Conservation (phyloP, 2,888 invertebrate species). For the Neuroscelio doddi region DNA sequence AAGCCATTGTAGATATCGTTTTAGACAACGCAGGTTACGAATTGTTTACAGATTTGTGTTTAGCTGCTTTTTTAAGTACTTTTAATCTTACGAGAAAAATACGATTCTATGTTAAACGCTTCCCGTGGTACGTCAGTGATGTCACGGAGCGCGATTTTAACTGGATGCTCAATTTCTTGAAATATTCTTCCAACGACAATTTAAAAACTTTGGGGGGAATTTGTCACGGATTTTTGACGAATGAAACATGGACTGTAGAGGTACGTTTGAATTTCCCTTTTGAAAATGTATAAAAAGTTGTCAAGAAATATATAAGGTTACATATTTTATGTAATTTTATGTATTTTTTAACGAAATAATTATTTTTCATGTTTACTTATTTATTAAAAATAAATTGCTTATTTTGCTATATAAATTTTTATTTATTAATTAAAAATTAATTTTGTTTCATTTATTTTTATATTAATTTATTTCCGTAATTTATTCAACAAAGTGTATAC, state of each 20-base stretch:
- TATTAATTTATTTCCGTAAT: no score
- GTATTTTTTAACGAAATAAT: no score
- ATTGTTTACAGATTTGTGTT: constrained; percentile 88
- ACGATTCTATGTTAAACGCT: constrained; percentile 87
- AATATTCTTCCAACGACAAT: constrained; percentile 48
- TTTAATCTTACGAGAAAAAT: constrained; percentile 78
- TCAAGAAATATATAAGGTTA: no score
- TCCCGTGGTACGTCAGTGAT: constrained; percentile 98
- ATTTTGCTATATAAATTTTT: not conserved
- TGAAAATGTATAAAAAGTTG: no score
- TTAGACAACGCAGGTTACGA: constrained; percentile 97
- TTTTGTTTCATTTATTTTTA: no score
- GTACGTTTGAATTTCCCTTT: no score
- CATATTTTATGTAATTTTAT: no score
- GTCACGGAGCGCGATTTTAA: constrained; percentile 83
- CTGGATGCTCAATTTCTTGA: constrained; percentile 77
- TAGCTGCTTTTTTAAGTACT: constrained; percentile 85
- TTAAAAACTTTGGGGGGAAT: constrained; percentile 74
- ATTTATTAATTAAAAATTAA: no score
- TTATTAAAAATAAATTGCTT: no score
- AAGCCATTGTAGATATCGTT: constrained; percentile 78
- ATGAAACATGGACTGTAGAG: constrained; percentile 72
- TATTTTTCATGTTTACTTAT: no score
- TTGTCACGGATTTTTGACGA: constrained; percentile 76
- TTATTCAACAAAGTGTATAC: no score